A percentile compares a stretch with the other conserved stretches of the same genome.
Conservation (phyloP, 2,888 invertebrate genomes). For the Atherix ibis region DNA sequence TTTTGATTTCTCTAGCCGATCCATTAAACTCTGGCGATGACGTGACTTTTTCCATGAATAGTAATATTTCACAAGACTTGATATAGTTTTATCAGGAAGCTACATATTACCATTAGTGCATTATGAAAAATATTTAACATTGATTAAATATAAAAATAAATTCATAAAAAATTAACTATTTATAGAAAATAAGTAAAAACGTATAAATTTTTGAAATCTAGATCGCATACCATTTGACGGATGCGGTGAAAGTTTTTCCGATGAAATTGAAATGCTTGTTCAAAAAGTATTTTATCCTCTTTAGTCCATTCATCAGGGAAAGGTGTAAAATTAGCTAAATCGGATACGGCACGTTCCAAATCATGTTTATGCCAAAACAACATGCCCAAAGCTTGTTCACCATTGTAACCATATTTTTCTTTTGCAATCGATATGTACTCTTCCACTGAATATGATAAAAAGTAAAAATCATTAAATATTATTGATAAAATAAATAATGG, state of each 20-base stretch:
- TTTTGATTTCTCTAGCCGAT: conserved; percentile 51
- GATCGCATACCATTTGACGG: conserved; percentile 85
- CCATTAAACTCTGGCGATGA: conserved; percentile 85
- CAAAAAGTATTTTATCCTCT: conserved; percentile 94
- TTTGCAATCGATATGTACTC: conserved; percentile 88
- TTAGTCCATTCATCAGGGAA: conserved; percentile 97
- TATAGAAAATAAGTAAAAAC: not conserved
- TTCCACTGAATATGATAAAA: conserved; percentile 77
- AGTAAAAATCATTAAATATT: too few species aligned
- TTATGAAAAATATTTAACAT: conserved; percentile 4
- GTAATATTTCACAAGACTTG: conserved; percentile 91
- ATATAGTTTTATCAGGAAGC: conserved; percentile 94
- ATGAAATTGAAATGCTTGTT: conserved; percentile 95
- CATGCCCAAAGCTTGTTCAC: conserved; percentile 95
- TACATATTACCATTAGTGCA: conserved; percentile 37
- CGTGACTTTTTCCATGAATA: conserved; percentile 97
- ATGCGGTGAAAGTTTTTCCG: conserved; percentile 96
- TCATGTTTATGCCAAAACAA: conserved; percentile 97
- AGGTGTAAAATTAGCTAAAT: conserved; percentile 91
- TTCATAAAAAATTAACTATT: not conserved
- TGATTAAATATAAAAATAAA: not conserved
- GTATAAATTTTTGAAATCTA: conserved; percentile 6
- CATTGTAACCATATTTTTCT: conserved; percentile 94
- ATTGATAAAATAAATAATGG: too few species aligned
- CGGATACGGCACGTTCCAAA: conserved; percentile 77